Evolutionary conservation across 2,888 invertebrate genomes (phyloP), one percentile per base, ranked within the genome.

Genomic region (Prostheceraeus crozeri): DNA sequence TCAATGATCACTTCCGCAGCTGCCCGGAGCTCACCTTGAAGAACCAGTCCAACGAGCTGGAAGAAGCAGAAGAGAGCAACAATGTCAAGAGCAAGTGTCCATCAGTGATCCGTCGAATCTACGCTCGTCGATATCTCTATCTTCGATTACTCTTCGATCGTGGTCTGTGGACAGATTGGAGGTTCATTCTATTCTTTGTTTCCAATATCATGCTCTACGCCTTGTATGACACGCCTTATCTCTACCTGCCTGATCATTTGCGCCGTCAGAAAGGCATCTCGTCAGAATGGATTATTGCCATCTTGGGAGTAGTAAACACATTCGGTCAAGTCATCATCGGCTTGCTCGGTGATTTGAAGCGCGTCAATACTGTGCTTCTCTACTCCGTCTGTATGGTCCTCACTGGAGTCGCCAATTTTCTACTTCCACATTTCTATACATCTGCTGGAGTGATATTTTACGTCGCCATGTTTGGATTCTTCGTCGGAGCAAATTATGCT

Each of bases 191-290:
- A 10, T 83, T 90, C 71, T 86, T 87, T 59, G 71, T 89, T 14
- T 87, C 89, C 57, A 90, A 89, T 65, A 84, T 89, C 67, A 80
- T 90, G 57, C 81, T 93, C 55, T 93, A 91, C 77, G 84, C 85
- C 69, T 90, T 89, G 86, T 78, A 78, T 64, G 91, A 94, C 71
- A 87, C 93, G 60, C 90, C 91, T 11, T 94, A 94, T 78, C 87
- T 93, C 74, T 93, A 89, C 77, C 80, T 91, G 63, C 40, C 40
- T 23, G 40, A 40, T 40, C n/a, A n/a, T n/a, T n/a, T n/a, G n/a
- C n/a, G n/a, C n/a, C n/a, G n/a, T n/a, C n/a, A n/a, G n/a, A n/a
- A n/a, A n/a, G 83, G 83, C 1, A 67, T 71, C 36, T 45, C 64
- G 0, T 36, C 36, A 19, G 87, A 89, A 3, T 82, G 83, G 62